phyloP scores from a whole-genome alignment of 2,113 vertebrate species.

The Brachirus orientalis region DNA sequence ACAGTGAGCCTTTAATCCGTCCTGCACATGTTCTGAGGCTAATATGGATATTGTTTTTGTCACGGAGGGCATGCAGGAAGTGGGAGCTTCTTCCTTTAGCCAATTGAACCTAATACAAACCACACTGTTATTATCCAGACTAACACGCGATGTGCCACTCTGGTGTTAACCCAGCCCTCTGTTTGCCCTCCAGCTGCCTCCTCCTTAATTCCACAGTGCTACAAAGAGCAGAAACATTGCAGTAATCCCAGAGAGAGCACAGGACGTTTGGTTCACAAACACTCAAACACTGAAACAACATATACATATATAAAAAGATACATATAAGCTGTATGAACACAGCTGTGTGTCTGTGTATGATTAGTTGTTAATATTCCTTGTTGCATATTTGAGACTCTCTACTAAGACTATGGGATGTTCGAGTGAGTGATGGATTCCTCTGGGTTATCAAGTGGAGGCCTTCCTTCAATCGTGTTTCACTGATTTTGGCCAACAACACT shows the following conservation, averaged over 20 bases:
- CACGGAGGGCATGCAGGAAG: constrained; percentile 48
- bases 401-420: no score
- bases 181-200: constrained; percentile 1
- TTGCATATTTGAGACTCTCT: no score
- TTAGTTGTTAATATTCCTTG: no score
- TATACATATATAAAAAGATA: no score
- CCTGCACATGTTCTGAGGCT: constrained; percentile 49
- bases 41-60: constrained; percentile 39
- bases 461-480: no score
- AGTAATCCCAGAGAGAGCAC: constrained; percentile 40
- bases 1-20: constrained; percentile 34
- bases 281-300: neutral
- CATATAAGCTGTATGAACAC: neutral
- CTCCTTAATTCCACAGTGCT: constrained; percentile 33
- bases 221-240: constrained; percentile 30
- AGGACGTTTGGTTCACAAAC: constrained; percentile 9
- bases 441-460: no score
- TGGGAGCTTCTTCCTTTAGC: constrained; percentile 58
- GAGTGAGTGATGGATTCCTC: no score
- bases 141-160: constrained; percentile 57
- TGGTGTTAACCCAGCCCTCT: constrained; percentile 35
- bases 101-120: constrained; percentile 63
- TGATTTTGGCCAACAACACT: no score
- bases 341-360: no score
- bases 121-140: constrained; percentile 60